Percentiles rank a stretch among this genome's conserved stretches.
Evolutionary conservation across 2,797 vertebrate species (phyloP).

Genomic region (Tachyglossus aculeatus): DNA sequence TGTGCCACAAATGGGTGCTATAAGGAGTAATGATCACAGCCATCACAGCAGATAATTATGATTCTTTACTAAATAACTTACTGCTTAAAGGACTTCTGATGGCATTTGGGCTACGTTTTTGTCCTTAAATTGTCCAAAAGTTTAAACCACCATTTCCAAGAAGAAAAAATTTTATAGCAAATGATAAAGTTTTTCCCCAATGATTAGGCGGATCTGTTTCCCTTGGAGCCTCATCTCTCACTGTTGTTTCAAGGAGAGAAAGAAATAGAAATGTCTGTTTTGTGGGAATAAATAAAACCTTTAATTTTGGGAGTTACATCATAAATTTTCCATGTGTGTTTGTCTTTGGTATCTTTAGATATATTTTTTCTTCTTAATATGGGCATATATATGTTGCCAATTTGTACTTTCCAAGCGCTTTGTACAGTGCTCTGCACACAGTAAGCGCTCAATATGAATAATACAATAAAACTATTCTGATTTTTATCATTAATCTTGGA

Average conservation of each 20-base stretch:
- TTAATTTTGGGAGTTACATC: no score
- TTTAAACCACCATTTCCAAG: background rate
- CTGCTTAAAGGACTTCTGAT: conserved; percentile 21
- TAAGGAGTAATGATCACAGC: conserved; percentile 2
- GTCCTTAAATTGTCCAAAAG: conserved; percentile 1
- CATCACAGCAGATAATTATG: conserved; percentile 11
- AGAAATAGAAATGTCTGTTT: background rate
- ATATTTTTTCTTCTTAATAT: no score
- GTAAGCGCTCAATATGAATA: no score
- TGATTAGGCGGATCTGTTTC: background rate
- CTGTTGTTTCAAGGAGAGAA: background rate
- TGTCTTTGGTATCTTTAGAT: no score
- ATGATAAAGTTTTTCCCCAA: no score
- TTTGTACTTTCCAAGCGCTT: no score
- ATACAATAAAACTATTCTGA: no score
- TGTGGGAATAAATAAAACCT: background rate
- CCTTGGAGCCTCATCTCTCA: background rate
- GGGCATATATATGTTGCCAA: no score
- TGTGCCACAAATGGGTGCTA: conserved; percentile 3
- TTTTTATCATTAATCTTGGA: no score
- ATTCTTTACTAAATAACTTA: conserved; percentile 19
- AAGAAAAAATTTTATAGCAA: conserved; percentile 3
- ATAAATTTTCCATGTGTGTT: no score
- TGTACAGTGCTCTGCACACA: no score
- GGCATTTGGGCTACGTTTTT: conserved; percentile 17